Percentiles rank a stretch among this genome's conserved stretches.
These are phyloP conservation scores for Stenodera caucasica DNA, from an alignment of 2,888 invertebrate genomes.

Conservation along the genomic window DNA sequence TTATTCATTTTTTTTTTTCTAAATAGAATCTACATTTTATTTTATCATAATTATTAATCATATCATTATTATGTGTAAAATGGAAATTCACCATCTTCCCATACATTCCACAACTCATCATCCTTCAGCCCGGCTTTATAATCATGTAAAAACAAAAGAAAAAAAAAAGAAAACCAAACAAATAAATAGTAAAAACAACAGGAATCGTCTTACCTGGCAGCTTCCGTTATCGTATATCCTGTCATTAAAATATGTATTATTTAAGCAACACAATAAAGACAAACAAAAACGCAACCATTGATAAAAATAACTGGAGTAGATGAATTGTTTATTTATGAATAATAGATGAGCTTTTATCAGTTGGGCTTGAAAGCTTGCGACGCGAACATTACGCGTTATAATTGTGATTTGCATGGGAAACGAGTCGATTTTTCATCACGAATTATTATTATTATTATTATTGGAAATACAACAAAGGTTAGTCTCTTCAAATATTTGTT, in stretches of 20 bases:
- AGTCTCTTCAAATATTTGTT: constrained; percentile 4
- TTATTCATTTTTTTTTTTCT: neutral
- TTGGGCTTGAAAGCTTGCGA: neutral
- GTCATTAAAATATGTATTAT: constrained; percentile 1
- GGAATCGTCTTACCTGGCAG: constrained; percentile 22
- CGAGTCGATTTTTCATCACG: no score
- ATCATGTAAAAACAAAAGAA: no score
- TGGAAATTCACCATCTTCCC: constrained; percentile 2
- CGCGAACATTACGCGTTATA: neutral
- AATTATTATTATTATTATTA: no score
- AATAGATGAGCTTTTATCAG: constrained; percentile 1
- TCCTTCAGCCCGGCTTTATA: no score
- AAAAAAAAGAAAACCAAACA: no score
- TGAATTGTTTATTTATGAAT: neutral
- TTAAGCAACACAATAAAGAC: neutral
- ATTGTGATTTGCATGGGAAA: no score
- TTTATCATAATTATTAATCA: neutral
- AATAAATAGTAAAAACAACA: neutral
- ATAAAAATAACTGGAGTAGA: constrained; percentile 6
- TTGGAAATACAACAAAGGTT: constrained; percentile 7
- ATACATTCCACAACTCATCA: neutral
- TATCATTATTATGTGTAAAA: neutral
- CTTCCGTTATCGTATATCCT: constrained; percentile 20
- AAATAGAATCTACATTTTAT: neutral
- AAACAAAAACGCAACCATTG: constrained; percentile 1